Percentiles rank a stretch among this genome's conserved stretches.
Evolutionary conservation across 2,888 invertebrate species (phyloP).

Genomic region (Cartodere bifasciata): DNA sequence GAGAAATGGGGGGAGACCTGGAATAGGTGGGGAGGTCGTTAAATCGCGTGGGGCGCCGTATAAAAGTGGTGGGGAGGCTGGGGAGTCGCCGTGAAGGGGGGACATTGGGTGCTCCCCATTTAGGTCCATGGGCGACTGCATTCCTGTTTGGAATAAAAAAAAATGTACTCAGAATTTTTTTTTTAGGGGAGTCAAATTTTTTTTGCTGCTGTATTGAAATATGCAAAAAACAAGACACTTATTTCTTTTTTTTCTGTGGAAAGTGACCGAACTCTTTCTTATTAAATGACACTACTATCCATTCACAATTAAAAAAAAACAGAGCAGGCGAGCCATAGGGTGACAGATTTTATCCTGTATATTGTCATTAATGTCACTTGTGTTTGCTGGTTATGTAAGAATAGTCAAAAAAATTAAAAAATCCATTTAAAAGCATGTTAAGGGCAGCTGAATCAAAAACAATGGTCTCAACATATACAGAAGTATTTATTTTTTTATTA

Average conservation of each 20-base stretch:
- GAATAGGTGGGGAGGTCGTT: constrained; percentile 36
- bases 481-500: no score
- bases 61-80: constrained; percentile 34
- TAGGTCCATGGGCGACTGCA: constrained; percentile 41
- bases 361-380: no score
- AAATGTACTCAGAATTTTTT: neutral
- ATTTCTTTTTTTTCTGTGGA: neutral
- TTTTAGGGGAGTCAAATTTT: neutral
- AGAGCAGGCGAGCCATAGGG: no score
- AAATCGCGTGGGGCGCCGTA: constrained; percentile 31
- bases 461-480: no score
- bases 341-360: no score
- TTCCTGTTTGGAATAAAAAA: constrained; percentile 29
- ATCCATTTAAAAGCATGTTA: no score
- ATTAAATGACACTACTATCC: no score
- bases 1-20: constrained; percentile 46
- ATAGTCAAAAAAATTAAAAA: no score
- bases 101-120: constrained; percentile 39
- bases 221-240: neutral
- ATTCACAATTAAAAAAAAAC: no score
- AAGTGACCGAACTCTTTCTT: no score
- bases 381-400: no score
- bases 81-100: constrained; percentile 35
- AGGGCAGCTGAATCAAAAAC: no score
- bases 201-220: neutral